Conservation (phyloP, 2,797 vertebrate species). For the Cyclura pinguis region DNA sequence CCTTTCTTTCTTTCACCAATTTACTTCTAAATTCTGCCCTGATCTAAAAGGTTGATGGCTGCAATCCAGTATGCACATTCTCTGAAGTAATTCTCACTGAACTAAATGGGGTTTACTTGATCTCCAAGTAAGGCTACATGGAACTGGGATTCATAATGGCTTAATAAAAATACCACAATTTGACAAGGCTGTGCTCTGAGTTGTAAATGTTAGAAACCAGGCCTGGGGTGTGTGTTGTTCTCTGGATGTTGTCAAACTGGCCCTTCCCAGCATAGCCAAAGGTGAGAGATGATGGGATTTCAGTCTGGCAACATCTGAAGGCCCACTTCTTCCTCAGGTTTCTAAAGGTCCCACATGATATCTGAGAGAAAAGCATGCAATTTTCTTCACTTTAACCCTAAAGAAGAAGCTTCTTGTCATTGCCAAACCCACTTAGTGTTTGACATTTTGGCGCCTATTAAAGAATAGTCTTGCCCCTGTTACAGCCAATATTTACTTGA, state of each 20-base stretch:
- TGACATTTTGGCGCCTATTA: constrained; percentile 80
- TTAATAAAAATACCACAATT: background rate
- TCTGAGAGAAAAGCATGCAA: constrained; percentile 64
- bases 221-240: too few species aligned
- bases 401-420: constrained; percentile 74
- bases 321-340: background rate
- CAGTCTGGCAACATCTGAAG: too few species aligned
- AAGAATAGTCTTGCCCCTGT: constrained; percentile 83
- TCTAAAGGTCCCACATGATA: background rate
- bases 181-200: background rate
- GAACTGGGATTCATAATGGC: background rate
- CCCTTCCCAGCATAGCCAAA: too few species aligned
- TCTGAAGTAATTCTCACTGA: background rate
- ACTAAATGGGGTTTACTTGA: background rate
- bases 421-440: constrained; percentile 74
- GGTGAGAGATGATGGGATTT: too few species aligned
- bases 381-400: constrained; percentile 69
- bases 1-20: too few species aligned
- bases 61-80: background rate
- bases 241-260: too few species aligned
- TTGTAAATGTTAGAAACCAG: background rate
- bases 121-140: background rate
- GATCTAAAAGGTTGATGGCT: background rate
- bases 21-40: background rate
- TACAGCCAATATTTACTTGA: constrained; percentile 80